A percentile compares a stretch with the other conserved stretches of the same genome.
Evolutionary conservation across 2,113 vertebrate species (phyloP).

Genomic region (Elachura formosa): DNA sequence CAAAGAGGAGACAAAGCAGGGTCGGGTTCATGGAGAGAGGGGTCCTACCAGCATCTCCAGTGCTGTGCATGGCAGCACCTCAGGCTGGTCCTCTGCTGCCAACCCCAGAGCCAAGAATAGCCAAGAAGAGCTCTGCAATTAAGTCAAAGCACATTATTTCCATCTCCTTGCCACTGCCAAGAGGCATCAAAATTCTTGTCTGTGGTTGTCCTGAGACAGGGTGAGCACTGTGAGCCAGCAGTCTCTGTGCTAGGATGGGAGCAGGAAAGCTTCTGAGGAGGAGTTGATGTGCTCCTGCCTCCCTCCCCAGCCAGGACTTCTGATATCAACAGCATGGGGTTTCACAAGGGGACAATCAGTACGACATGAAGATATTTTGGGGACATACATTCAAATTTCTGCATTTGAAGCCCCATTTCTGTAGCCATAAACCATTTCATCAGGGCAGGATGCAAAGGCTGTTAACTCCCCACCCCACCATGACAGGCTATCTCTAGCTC

Average conservation of each 20-base stretch:
- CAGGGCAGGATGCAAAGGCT: background rate
- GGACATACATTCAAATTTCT: background rate
- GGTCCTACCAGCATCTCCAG: background rate
- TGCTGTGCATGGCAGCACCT: accelerated
- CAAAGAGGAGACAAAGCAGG: background rate
- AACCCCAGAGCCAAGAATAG: background rate
- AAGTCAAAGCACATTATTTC: constrained; percentile 15
- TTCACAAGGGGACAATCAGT: background rate
- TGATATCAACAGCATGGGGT: accelerated
- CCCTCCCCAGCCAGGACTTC: background rate
- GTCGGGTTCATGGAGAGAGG: accelerated
- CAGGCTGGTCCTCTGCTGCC: background rate
- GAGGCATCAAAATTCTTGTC: background rate
- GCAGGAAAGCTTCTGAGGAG: background rate
- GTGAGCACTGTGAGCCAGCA: background rate
- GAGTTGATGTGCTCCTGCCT: background rate
- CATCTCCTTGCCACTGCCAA: background rate
- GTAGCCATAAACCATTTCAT: background rate
- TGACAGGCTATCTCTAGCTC: background rate
- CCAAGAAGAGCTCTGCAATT: background rate
- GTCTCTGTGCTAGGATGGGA: background rate
- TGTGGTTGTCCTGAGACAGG: background rate
- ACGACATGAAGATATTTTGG: background rate
- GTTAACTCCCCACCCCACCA: background rate
- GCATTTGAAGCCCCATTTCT: background rate